Conservation (phyloP, 2,888 invertebrate species). For the Silvanus unidentatus region DNA sequence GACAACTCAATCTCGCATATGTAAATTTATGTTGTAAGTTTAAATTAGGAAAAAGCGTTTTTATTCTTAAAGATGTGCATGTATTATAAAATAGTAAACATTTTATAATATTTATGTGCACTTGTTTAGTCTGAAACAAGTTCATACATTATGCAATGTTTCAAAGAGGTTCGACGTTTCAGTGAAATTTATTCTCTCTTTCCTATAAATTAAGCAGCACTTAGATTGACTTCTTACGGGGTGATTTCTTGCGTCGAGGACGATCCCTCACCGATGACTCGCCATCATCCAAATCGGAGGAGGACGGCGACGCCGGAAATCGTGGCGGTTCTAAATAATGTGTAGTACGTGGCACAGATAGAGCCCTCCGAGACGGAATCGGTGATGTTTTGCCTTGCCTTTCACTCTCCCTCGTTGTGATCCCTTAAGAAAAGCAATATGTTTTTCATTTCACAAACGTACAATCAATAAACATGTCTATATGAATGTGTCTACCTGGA, state of each 20-base stretch:
- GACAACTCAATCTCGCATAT: too few species aligned
- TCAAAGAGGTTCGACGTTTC: too few species aligned
- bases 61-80: too few species aligned
- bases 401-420: conserved; percentile 21
- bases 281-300: conserved; percentile 23
- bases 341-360: conserved; percentile 30
- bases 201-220: too few species aligned
- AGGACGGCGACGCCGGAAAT: conserved; percentile 31
- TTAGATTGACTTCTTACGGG: too few species aligned
- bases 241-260: conserved; percentile 14
- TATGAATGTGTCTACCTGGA: conserved; percentile 31
- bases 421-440: conserved; percentile 14
- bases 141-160: too few species aligned
- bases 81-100: too few species aligned
- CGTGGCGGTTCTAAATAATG: conserved; percentile 37
- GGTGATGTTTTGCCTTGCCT: conserved; percentile 14
- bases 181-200: too few species aligned
- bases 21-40: too few species aligned
- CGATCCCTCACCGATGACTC: conserved; percentile 17
- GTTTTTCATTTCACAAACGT: not conserved
- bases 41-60: too few species aligned
- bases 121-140: too few species aligned
- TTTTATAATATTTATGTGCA: too few species aligned
- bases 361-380: conserved; percentile 24
- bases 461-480: not conserved